Conservation (phyloP, 2,113 vertebrate species). For the Lycocorax pyrrhopterus region DNA sequence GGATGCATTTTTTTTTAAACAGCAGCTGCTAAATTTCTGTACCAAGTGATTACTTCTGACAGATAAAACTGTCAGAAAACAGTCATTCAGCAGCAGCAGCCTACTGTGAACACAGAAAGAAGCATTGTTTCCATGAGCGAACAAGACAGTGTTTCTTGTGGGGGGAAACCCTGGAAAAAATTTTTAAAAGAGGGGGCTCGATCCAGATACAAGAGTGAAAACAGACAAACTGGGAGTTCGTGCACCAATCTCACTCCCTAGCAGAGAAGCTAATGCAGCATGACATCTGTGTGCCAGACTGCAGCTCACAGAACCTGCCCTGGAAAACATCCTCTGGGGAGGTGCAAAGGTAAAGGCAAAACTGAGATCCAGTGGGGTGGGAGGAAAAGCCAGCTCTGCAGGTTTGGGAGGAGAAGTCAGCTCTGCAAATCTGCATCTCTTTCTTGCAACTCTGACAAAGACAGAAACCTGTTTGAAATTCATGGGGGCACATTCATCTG, state of each 20-base stretch:
- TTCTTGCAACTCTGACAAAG: background rate
- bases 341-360: background rate
- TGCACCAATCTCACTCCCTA: background rate
- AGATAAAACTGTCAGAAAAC: background rate
- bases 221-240: fast-evolving
- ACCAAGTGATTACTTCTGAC: background rate
- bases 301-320: background rate
- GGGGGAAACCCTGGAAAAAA: background rate
- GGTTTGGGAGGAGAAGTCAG: background rate
- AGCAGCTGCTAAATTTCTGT: background rate
- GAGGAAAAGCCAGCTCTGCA: background rate
- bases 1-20: background rate
- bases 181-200: background rate
- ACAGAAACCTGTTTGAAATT: constrained; percentile 45
- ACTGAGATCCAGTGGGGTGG: background rate
- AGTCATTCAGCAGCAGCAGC: background rate
- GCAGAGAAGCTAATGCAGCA: background rate
- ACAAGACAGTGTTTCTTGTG: background rate
- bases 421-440: background rate
- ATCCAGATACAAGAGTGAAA: background rate
- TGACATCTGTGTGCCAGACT: fast-evolving
- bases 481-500: constrained; percentile 10
- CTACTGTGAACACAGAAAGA: background rate
- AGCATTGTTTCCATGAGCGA: background rate
- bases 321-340: background rate